phyloP scores from a whole-genome alignment of 2,888 invertebrate genomes.

The Cephus nigrinus region DNA sequence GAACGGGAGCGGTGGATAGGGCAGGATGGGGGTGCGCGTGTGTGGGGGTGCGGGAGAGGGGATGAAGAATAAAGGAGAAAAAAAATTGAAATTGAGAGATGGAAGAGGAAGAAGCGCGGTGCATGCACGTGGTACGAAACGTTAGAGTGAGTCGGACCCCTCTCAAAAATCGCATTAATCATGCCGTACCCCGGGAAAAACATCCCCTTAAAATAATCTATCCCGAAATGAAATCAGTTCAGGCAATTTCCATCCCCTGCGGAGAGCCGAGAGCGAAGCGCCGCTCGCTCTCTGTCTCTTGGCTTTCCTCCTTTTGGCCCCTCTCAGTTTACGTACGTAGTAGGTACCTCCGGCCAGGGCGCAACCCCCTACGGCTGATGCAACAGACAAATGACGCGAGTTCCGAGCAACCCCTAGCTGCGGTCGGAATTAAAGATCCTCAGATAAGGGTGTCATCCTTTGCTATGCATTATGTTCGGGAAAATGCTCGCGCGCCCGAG shows the following conservation, averaged over 20 bases:
- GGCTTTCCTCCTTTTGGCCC: conserved; percentile 24
- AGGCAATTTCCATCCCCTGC: conserved; percentile 61
- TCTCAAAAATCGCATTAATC: conserved; percentile 63
- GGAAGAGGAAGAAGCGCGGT: no score
- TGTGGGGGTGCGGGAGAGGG: conserved; percentile 16
- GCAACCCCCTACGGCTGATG: conserved; percentile 30
- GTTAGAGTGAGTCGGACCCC: conserved; percentile 18
- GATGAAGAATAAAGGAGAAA: conserved; percentile 12
- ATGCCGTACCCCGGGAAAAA: conserved; percentile 31
- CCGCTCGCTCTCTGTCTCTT: conserved; percentile 39
- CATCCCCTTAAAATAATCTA: conserved; percentile 64
- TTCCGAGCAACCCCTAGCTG: conserved; percentile 44
- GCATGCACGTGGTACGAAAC: no score
- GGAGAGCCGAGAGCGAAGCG: conserved; percentile 23
- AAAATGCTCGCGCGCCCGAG: conserved; percentile 48
- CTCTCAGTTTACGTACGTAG: conserved; percentile 9
- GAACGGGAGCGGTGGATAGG: background rate
- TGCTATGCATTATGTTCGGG: conserved; percentile 59
- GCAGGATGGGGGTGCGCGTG: background rate
- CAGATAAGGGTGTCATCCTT: conserved; percentile 63
- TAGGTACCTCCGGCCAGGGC: no score
- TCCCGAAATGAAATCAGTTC: conserved; percentile 64
- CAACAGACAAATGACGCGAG: conserved; percentile 63
- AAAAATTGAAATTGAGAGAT: no score
- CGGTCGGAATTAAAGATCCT: conserved; percentile 64